Percentiles rank a stretch among this genome's conserved stretches.
These are phyloP conservation scores for Saguinus imperator DNA, from an alignment of 2,113 vertebrate genomes.

Conservation along the genomic window DNA sequence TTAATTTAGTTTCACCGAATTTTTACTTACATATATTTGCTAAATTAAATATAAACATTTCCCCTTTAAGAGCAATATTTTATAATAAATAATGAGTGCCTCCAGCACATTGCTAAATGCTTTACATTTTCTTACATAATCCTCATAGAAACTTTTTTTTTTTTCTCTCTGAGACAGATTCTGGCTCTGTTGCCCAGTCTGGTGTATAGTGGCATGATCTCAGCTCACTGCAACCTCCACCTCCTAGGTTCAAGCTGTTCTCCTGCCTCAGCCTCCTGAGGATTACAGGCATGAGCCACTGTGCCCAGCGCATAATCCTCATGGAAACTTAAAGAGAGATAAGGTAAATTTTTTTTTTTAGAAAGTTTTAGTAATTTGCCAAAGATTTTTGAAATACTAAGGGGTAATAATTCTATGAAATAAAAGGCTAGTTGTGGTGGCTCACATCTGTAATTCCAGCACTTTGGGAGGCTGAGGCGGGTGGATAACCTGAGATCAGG, in stretches of 20 bases:
- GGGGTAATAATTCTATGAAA: not conserved
- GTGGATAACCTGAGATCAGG: no score
- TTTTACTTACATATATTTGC: not conserved
- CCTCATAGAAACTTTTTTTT: not conserved
- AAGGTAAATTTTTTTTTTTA: not conserved
- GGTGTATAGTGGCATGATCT: no score
- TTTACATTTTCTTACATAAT: not conserved
- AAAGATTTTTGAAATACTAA: constrained; percentile 2
- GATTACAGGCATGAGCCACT: no score
- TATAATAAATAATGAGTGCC: not conserved
- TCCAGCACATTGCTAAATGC: not conserved
- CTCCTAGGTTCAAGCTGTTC: no score
- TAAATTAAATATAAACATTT: constrained; percentile 17
- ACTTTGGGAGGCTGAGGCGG: no score
- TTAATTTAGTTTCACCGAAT: not conserved
- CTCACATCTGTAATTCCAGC: no score
- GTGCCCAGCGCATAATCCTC: not conserved
- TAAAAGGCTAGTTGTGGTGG: not conserved
- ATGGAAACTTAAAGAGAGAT: not conserved
- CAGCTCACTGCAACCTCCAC: no score
- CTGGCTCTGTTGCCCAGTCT: no score
- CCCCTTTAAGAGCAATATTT: not conserved
- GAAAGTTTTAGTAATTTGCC: not conserved
- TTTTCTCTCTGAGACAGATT: no score
- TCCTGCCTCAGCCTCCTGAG: no score